Conservation (phyloP, 2,113 vertebrate genomes). For the Brachyhypopomus gauderio region DNA sequence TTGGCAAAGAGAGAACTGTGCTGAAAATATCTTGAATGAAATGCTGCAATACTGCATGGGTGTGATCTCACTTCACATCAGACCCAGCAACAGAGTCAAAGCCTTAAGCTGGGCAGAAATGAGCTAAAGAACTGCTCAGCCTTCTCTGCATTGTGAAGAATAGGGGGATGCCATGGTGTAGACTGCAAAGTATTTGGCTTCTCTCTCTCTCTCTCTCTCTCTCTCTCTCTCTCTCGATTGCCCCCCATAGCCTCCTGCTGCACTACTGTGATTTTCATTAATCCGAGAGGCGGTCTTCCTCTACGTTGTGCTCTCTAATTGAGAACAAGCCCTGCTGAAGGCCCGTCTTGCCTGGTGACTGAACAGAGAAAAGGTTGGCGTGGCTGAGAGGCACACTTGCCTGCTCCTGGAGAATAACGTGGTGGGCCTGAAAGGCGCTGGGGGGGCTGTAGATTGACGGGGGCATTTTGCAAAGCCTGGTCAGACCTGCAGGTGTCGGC, state of each 20-base stretch:
- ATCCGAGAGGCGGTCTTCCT: conserved; percentile 14
- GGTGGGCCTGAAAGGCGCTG: conserved; percentile 24
- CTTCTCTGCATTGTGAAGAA: conserved; percentile 6
- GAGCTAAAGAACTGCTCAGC: neutral
- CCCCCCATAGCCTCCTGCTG: neutral
- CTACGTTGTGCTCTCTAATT: conserved; percentile 45
- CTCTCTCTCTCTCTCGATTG: neutral
- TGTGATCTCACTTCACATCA: no score
- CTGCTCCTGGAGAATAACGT: conserved; percentile 19
- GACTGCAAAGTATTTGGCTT: conserved; percentile 10
- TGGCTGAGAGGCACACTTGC: conserved; percentile 12
- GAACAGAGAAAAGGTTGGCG: conserved; percentile 27
- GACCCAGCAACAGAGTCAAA: neutral
- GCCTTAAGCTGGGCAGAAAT: neutral
- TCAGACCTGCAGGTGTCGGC: neutral
- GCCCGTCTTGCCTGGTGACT: conserved; percentile 24
- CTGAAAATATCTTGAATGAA: neutral
- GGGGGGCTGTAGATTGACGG: conserved; percentile 32
- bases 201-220: conserved; percentile 13
- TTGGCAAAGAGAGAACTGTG: neutral
- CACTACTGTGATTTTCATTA: conserved; percentile 44
- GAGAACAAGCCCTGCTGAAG: conserved; percentile 37
- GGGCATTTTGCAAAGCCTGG: conserved; percentile 37
- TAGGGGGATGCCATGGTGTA: conserved; percentile 23
- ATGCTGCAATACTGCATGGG: neutral